Base-by-base conservation (phyloP, 1,140 invertebrate species). In the Trachymyrmex cornetzi region DNA sequence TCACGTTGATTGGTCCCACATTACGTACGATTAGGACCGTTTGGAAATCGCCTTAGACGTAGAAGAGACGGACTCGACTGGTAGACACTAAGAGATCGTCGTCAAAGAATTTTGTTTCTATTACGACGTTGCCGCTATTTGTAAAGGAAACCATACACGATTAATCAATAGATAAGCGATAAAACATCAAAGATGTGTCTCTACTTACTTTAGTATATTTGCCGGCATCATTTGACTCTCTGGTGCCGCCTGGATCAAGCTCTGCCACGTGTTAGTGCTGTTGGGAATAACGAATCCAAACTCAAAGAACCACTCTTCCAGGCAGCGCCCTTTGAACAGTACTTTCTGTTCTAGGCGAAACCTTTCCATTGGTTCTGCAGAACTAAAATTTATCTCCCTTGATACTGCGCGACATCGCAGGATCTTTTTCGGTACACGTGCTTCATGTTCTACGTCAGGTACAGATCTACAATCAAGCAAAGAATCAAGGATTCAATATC, bases 191-290 rank as follows among this genome's bases (percentile, higher is more conserved):
- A 9, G 11, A 3, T n/a, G 1, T 24, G 3, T 14, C 4, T 57
- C 7, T 7, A 94, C 95, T 96, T 96, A 98, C 98, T 99, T 99
- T 88, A 99, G 96, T 88, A 99, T 97, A 95, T 98, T 99, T 2
- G 99, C 99, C 61, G 99, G 99, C 98, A 99, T 99, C 99, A 99
- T 99, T 96, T 99, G 99, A 87, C 98, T 99, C 95, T 99, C 99
- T 3, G 99, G 99, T 0, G 99, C 99, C 55, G 99, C 99, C 96
- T 99, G 99, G 91, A 99, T 99, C 24, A 99, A 96, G 84, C 98
- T 99, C 95, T 99, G 99, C 99, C 99, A 99, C 5, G 99, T 99
- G 95, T 99, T 99, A 63, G 99, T 99, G 24, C 99, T 99, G 91
- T 99, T 99, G 24, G 99, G 98, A 93, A 99, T 99, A 1, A 99